These are phyloP conservation scores for Ctenodactylus gundi DNA, from an alignment of 2,113 vertebrate genomes.

Conservation along the genomic window DNA sequence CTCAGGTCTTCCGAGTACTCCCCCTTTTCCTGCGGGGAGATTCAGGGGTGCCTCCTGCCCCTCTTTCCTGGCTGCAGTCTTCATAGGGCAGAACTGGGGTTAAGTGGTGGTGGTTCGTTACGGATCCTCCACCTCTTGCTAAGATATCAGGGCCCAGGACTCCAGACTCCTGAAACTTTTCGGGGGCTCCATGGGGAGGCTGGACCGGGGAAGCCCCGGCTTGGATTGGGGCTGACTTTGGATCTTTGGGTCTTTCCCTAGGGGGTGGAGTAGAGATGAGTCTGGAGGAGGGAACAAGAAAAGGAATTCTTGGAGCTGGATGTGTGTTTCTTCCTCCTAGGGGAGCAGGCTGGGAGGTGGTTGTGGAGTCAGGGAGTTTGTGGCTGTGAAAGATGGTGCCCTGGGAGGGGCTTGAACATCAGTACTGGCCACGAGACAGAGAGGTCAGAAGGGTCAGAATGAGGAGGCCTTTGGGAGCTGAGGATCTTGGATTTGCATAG, in stretches of 20 bases:
- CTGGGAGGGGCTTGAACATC: background rate
- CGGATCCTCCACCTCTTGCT: background rate
- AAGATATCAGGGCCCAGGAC: background rate
- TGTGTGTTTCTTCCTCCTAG: background rate
- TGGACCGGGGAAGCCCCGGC: constrained; percentile 39
- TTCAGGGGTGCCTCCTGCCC: background rate
- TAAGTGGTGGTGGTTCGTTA: background rate
- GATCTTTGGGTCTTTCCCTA: constrained; percentile 55
- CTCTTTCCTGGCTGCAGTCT: background rate
- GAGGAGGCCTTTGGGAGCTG: background rate
- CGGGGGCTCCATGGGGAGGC: background rate
- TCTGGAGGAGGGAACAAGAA: background rate
- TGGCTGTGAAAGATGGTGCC: background rate
- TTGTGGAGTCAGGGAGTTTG: constrained; percentile 15
- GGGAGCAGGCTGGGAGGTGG: background rate
- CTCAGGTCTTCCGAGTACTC: background rate
- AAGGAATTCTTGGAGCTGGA: background rate
- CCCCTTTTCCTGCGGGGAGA: background rate
- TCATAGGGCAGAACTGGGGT: background rate
- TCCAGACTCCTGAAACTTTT: background rate
- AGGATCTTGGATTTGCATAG: constrained; percentile 2
- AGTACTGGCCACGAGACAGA: background rate
- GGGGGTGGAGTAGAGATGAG: background rate
- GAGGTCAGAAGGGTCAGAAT: constrained; percentile 45
- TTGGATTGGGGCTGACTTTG: constrained; percentile 35